Percentiles rank a stretch among this genome's conserved stretches.
phyloP scores from a whole-genome alignment of 2,113 vertebrate genomes.

The Stomatorhinus ivindoensis region DNA sequence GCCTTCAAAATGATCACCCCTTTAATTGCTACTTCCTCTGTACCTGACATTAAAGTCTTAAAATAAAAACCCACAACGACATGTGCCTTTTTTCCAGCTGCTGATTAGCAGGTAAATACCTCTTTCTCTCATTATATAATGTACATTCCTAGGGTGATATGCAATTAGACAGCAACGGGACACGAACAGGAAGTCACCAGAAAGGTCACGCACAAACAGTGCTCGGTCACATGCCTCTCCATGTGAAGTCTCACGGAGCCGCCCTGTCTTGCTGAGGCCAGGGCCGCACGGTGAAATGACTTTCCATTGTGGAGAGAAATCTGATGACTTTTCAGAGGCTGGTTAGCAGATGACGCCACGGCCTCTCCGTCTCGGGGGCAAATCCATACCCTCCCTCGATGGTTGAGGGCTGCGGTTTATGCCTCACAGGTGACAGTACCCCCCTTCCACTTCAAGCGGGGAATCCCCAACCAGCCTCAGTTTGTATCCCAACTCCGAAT shows the following conservation, averaged over 20 bases:
- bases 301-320: neutral
- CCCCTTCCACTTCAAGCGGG: conserved; percentile 16
- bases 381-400: neutral
- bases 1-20: conserved; percentile 2
- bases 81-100: neutral
- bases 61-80: neutral
- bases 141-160: neutral
- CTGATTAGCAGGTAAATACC: neutral
- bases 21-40: neutral
- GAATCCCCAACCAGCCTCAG: conserved; percentile 16
- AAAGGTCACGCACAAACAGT: neutral
- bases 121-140: neutral
- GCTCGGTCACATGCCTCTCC: neutral
- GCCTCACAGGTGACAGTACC: neutral
- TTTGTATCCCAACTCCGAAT: conserved; percentile 24
- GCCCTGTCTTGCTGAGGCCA: neutral
- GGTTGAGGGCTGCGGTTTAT: neutral
- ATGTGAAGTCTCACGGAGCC: neutral
- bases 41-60: conserved; percentile 4
- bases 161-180: neutral
- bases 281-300: neutral
- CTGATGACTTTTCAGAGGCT: neutral
- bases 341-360: neutral
- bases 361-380: neutral
- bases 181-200: neutral